Base-by-base conservation (phyloP, 2,797 vertebrate genomes). In the Alfaro cultratus region DNA sequence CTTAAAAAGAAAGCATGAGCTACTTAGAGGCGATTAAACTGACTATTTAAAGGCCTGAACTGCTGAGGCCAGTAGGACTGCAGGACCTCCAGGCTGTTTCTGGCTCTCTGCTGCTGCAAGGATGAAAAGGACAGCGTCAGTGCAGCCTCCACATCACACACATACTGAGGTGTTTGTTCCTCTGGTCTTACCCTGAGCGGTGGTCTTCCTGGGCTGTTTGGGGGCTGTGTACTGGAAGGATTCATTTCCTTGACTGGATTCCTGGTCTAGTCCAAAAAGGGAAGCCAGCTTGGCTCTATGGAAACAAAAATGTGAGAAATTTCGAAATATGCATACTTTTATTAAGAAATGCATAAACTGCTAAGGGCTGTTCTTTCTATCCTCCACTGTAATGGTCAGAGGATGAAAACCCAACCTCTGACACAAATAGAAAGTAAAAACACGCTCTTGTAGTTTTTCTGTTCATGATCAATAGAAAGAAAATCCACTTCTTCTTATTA, bases 201-300 rank as follows among this genome's bases (percentile, higher is more conserved):
- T 95, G 74, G 80, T 94, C 90, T 98, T 99, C 84, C 96, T 97
- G 10, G 98, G 98, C 91, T 99, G 98, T 86, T 98, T 99, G 5
- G 98, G 98, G 1, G 98, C 98, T 0, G 97, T 98, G 88, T 98
- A 99, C 84, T 99, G 98, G 92, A 99, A 99, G 0, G 98, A 98
- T 57, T 99, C 97, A 1, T 98, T 99, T 8, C 97, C 97, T 34
- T 95, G 96, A 76, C 92, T 93, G 46, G 92, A 55, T 4, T 95
- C 83, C 86, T 98, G 96, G 90, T 99, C 98, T 88, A 97, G 80
- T 74, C 96, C 97, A 86, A 99, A 99, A 16, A 99, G 95, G 76
- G 97, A 99, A 4, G 98, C 98, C 94, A 99, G 51, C 88, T 98
- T 98, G 62, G 97, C 96, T 85, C 98, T 99, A 86, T 71, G 80